Percentiles rank a stretch among this genome's conserved stretches.
phyloP scores from a whole-genome alignment of 2,113 vertebrate species.

The Mirza zaza region DNA sequence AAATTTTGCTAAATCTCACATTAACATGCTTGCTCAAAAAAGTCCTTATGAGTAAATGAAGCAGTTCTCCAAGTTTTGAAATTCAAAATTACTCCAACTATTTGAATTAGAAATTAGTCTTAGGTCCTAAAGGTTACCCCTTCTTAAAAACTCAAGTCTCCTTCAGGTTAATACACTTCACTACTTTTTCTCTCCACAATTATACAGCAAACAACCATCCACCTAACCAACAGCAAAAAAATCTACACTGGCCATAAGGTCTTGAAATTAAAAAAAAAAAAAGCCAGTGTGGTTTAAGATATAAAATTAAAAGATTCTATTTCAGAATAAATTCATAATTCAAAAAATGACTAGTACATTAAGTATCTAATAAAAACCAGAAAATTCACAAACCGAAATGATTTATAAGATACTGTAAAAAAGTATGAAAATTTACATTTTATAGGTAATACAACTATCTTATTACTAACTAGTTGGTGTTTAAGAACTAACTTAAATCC shows the following conservation, averaged over 20 bases:
- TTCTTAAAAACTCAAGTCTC: neutral
- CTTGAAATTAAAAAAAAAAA: neutral
- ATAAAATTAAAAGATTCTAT: slow-evolving; percentile 37
- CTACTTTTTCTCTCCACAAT: neutral
- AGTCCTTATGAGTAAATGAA: neutral
- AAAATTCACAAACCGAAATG: neutral
- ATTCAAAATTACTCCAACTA: neutral
- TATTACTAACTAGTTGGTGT: neutral
- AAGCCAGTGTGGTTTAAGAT: neutral
- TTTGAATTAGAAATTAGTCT: neutral
- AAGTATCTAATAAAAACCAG: neutral
- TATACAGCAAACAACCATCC: neutral
- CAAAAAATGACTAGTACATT: neutral
- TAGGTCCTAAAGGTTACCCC: neutral
- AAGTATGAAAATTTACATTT: neutral
- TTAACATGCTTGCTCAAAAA: neutral
- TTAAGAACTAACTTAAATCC: neutral
- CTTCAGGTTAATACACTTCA: neutral
- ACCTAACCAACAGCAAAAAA: neutral
- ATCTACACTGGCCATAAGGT: neutral
- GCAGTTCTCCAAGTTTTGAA: neutral
- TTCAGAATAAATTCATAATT: slow-evolving; percentile 25
- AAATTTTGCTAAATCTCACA: neutral
- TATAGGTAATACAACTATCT: neutral
- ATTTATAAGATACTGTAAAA: neutral